phyloP scores from a whole-genome alignment of 1,140 invertebrate genomes.

The Metaphire vulgaris region DNA sequence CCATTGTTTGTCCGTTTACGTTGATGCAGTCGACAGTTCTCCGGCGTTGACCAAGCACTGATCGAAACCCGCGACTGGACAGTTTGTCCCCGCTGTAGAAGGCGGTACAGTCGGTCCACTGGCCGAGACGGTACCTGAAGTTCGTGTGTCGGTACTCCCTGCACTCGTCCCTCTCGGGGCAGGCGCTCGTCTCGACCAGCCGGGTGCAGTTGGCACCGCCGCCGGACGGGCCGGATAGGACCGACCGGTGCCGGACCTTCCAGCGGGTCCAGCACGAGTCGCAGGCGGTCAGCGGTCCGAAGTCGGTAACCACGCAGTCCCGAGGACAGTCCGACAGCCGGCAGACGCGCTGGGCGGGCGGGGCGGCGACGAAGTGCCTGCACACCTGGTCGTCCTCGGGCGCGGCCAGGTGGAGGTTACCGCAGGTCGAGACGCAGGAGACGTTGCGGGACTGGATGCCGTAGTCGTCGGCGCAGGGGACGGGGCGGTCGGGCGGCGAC shows the following conservation, averaged over 20 bases:
- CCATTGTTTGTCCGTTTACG: constrained; percentile 8
- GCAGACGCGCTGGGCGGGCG: constrained; percentile 11
- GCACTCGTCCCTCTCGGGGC: constrained; percentile 8
- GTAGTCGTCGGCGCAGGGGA: constrained; percentile 14
- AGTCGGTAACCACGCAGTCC: constrained; percentile 17
- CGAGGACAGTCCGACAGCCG: constrained; percentile 16
- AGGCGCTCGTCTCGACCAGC: constrained; percentile 6
- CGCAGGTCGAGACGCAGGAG: constrained; percentile 22
- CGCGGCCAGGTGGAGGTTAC: constrained; percentile 4
- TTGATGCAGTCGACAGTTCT: constrained; percentile 25
- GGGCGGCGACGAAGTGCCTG: constrained; percentile 12
- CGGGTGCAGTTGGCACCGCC: constrained; percentile 15
- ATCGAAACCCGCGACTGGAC: constrained; percentile 7
- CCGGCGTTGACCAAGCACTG: constrained; percentile 22
- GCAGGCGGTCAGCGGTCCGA: constrained; percentile 15
- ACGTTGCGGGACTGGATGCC: constrained; percentile 19
- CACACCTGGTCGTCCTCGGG: constrained; percentile 14
- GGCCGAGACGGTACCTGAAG: constrained; percentile 18
- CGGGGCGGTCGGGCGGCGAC: neutral
- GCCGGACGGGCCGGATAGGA: constrained; percentile 13
- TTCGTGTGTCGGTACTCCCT: constrained; percentile 5
- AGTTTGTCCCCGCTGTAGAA: constrained; percentile 8
- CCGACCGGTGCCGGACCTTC: constrained; percentile 10
- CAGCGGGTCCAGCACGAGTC: constrained; percentile 28
- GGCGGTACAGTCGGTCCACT: constrained; percentile 23